Evolutionary conservation across 2,888 invertebrate species (phyloP), one percentile per base, ranked within the genome.

Genomic region (Autographa pulchrina): DNA sequence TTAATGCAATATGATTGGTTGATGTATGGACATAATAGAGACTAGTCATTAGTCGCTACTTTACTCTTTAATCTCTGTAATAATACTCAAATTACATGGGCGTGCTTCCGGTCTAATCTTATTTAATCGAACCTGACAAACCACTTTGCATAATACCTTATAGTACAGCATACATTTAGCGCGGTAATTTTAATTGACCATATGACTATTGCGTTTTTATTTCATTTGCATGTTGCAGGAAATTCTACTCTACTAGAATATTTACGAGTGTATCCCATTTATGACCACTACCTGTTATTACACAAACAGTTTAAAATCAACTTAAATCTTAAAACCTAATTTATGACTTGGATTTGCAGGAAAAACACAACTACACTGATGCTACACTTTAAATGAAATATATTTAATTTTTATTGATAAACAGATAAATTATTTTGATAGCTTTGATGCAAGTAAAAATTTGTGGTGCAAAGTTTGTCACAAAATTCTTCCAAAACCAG

Each of bases 121-220:
- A 66, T 60, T 72, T 62, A 62, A 63, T 59, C 35, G 65, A 56
- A 14, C 58, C 62, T 78, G 65, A 66, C 48, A 64, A 68, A 16
- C 11, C 54, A n/a, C 38, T 64, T 64, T 65, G 61, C 59, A 71
- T 58, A 62, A 61, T 61, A 9, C n/a, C n/a, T n/a, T n/a, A 13
- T 52, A 14, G 32, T 9, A 6, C 9, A 56, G 25, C 25, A 48
- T 48, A 48, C n/a, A n/a, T n/a, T n/a, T 48, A n/a, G 6, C n/a
- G 48, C 48, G 48, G 6, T n/a, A n/a, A 48, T n/a, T 48, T n/a
- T n/a, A 48, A 48, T 48, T 48, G n/a, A n/a, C 48, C 48, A n/a
- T n/a, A 48, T 48, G n/a, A n/a, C 48, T 48, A 48, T 48, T 48
- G 48, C n/a, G n/a, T n/a, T 48, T 48, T 48, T 8, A 48, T 48